Conservation (phyloP, 2,113 vertebrate species). For the Tichodroma muraria region DNA sequence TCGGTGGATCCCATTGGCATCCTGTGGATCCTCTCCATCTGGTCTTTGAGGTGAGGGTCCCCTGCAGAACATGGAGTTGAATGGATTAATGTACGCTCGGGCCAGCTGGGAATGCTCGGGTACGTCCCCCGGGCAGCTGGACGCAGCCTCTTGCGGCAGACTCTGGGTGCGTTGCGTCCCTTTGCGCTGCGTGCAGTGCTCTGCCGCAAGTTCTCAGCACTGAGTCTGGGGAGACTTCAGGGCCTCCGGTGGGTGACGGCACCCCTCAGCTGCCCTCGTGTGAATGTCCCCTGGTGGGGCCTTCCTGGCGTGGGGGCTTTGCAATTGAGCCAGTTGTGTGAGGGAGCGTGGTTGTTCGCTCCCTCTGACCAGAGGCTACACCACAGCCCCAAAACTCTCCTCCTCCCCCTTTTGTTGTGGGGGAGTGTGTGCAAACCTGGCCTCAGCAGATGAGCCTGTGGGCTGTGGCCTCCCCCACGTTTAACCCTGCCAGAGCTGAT, state of each 20-base stretch:
- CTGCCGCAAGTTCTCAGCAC: neutral
- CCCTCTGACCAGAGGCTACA: neutral
- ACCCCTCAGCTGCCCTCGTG: neutral
- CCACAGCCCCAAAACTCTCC: neutral
- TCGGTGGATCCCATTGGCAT: too few species aligned
- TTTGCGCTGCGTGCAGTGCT: neutral
- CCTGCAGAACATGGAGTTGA: too few species aligned
- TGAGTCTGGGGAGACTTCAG: neutral
- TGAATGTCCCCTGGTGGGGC: neutral
- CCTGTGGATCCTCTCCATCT: too few species aligned
- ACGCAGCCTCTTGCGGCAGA: neutral
- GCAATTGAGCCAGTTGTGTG: neutral
- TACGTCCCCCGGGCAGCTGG: neutral
- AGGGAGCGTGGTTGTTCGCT: neutral
- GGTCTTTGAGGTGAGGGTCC: too few species aligned
- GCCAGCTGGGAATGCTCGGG: neutral
- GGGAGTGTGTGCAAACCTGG: neutral
- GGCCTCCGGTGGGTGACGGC: neutral
- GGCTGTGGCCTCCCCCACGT: neutral
- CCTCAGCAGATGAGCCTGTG: neutral
- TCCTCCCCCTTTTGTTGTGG: fast-evolving
- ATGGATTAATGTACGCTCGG: too few species aligned
- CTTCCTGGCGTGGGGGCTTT: neutral
- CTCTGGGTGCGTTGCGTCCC: neutral
- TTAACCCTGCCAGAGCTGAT: too few species aligned